Base-by-base conservation (phyloP, 2,113 vertebrate genomes). In the Tympanuchus pallidicinctus region DNA sequence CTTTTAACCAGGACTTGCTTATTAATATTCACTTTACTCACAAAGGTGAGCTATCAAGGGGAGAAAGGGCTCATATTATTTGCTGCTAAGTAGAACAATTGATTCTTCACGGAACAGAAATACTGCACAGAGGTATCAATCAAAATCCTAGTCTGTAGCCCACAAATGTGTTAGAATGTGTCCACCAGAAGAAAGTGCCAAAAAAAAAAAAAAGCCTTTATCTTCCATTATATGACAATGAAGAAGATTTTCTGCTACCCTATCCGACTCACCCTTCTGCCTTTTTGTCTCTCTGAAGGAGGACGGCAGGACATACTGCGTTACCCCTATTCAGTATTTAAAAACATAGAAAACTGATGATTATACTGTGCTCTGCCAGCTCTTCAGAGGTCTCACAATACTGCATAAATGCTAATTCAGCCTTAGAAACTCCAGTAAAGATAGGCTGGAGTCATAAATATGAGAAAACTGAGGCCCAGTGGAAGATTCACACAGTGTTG, bases 101-200 rank as follows among this genome's bases (percentile, higher is more conserved):
- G 84, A 89, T 82, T 88, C 81, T 83, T 94, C 64, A 27, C 45
- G 75, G 93, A 88, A 71, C 42, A 19, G 43, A 84, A 54, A 28
- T 73, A 73, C 67, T 67, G 65, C 87, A 86, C 82, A 89, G 85
- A 93, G 47, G 38, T 89, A 88, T 80, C 84, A 67, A 80, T 95
- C 91, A 92, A 88, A 93, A 91, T 74, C 89, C 52, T 27, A 21
- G 30, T 72, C 82, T 82, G 75, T 71, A 63, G 80, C 22, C 28
- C 43, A 54, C 64, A 38, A 8, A 24, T 72, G 52, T 81, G 30
- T 56, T 81, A 80, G 69, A 34, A 50, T 20, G 47, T 56, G 27
- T 61, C 22, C 67, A 65, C 32, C 28, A 81, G 73, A 67, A 89
- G 54, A 70, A 85, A 21, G 6, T n/a, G 52, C 84, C 92, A 71